Base-by-base conservation (phyloP, 2,888 invertebrate species). In the Eulithis testata region DNA sequence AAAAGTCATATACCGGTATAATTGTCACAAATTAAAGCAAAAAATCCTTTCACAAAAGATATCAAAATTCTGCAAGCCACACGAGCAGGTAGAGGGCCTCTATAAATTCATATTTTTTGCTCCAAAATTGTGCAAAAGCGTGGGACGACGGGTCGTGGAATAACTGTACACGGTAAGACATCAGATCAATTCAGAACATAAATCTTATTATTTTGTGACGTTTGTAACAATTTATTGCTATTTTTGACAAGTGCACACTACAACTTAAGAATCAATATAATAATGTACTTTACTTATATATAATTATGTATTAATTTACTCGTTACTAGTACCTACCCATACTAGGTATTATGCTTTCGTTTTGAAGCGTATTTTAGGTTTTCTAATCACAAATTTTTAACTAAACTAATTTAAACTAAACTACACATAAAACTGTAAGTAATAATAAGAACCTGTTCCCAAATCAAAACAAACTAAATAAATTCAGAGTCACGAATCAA, bases 1-100 rank as follows among this genome's bases (percentile, higher is more conserved):
- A 93, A 92, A 93, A 92, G 92, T 92, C 90, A 92, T 91, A 90
- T 91, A 91, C 92, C 91, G 92, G 85, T 92, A 92, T 93, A 93
- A 92, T 92, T 93, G 92, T 92, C 93, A 93, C 93, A 93, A 93
- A 93, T 93, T 92, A 90, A 92, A 83, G 91, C 92, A 93, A 93
- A 93, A 93, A 92, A 84, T 68, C 21, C 31, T 74, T 79, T 80
- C 83, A 91, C 91, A 91, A 92, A 90, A 88, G 91, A 85, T 91
- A 92, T 92, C 92, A 91, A 91, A 90, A 93, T 90, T 89, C 91
- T 91, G 93, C 92, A 92, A 92, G 93, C 91, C 92, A 92, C 93
- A 93, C 92, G 92, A 90, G 91, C 93, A 93, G 93, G 93, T 93
- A 93, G 88, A 84, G 74, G 81, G 80, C 80, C 75, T 75, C 83